Percentiles rank a stretch among this genome's conserved stretches.
Evolutionary conservation across 2,797 vertebrate genomes (phyloP).

Genomic region (Epinephelus coioides): DNA sequence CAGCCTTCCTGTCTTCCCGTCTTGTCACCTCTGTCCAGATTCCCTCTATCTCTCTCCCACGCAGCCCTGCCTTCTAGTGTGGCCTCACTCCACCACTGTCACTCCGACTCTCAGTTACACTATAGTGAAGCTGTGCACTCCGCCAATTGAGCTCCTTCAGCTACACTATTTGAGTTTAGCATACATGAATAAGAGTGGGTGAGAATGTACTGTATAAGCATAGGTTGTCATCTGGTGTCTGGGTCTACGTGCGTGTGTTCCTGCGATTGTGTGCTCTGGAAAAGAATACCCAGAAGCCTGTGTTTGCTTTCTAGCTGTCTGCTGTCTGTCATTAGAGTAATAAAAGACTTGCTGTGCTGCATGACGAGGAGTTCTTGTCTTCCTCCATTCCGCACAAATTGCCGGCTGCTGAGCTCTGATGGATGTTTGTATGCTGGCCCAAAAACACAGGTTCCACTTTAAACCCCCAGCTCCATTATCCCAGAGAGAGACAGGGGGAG

Average conservation of each 20-base stretch:
- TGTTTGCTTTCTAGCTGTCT: slow-evolving; percentile 78
- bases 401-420: slow-evolving; percentile 85
- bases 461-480: slow-evolving; percentile 76
- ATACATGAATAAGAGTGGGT: slow-evolving; percentile 46
- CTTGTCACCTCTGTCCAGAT: slow-evolving; percentile 64
- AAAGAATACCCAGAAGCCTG: slow-evolving; percentile 74
- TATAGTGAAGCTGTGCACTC: slow-evolving; percentile 14
- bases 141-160: slow-evolving; percentile 17
- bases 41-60: slow-evolving; percentile 37
- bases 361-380: slow-evolving; percentile 82
- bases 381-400: slow-evolving; percentile 86
- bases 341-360: slow-evolving; percentile 87
- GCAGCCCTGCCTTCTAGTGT: slow-evolving; percentile 26
- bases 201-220: slow-evolving; percentile 61
- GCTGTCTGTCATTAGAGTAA: slow-evolving; percentile 88
- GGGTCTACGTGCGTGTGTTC: slow-evolving; percentile 39
- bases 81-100: slow-evolving; percentile 51
- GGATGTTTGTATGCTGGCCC: slow-evolving; percentile 84
- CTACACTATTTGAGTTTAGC: slow-evolving; percentile 33
- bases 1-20: slow-evolving; percentile 51
- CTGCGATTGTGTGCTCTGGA: slow-evolving; percentile 59
- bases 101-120: slow-evolving; percentile 28
- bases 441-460: slow-evolving; percentile 86
- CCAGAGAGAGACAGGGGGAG: slow-evolving; percentile 53
- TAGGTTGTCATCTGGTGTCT: slow-evolving; percentile 60